Base-by-base conservation (phyloP, 2,888 invertebrate species). In the Polydrusus pterygomalis region DNA sequence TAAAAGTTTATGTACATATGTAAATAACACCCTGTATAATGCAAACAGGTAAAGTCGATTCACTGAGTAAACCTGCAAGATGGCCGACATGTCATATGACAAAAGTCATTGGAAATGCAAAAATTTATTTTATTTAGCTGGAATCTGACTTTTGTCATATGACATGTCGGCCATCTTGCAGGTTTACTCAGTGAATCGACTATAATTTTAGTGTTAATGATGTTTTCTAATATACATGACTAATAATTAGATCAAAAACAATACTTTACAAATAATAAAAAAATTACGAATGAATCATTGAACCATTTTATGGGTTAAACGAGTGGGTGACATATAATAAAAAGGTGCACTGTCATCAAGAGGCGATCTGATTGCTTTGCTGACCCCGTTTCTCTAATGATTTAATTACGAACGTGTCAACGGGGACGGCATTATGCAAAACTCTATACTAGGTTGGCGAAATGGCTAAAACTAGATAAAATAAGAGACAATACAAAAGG, bases 361-460 rank as follows among this genome's bases (percentile, higher is more conserved):
- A 63, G 25, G 11, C 47, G 30, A 64, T 64, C 47, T 18, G 47
- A 64, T 64, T 64, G 49, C 47, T 30, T n/a, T 49, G 64, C 13
- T 64, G 64, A 47, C 64, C 64, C 34, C 30, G 49, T 47, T 64
- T 64, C 49, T n/a, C 64, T 20, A 64, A 64, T 64, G 64, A 64
- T 30, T 64, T 64, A 64, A 64, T 64, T 64, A 47, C 9, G 17
- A 60, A 38, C 6, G 9, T 17, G 18, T 38, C 58, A 60, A 11
- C 38, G 38, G 11, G 38, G 58, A 40, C 10, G 38, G 58, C 58
- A 60, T 38, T 60, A 38, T 60, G 38, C 38, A 38, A 18, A 38
- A 38, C 34, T 60, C n/a, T n/a, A n/a, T n/a, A 17, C 58, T 10
- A 17, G 17, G 11, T 38, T 38, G 17, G 58, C 58, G 11, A 60